Evolutionary conservation across 23 tunicate genomes (phyloP), one percentile per base, ranked within the genome.

Genomic region (Halocynthia roretzi): DNA sequence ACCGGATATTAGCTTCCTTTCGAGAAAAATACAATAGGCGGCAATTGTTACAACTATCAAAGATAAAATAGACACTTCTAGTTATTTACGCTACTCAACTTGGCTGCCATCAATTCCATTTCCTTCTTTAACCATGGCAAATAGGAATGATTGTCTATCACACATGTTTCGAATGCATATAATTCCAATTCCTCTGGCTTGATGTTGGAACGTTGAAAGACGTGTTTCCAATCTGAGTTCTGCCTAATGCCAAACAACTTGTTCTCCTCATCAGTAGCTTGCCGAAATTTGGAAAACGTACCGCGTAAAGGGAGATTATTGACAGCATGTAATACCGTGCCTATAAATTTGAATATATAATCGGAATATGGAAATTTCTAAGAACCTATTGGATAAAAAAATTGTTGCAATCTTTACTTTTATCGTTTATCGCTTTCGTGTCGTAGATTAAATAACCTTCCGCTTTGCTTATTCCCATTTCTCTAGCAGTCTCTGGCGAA

Each of bases 391-490:
- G 22, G 22, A 65, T 65, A 0, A 20, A 15, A 65, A 20, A 15
- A 9, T 15, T 65, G 70, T 9, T 65, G 70, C 48, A 65, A 10
- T 15, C 70, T n/a, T 14, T 14, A 15, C 63, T 58, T 58, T 15
- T 4, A 14, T 48, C 19, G 70, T 40, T 8, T 40, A 5, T 0
- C 70, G 70, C 19, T 65, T 65, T 15, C 70, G 44, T 11, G 2
- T 65, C 70, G 19, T 65, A 65, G 10, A 48, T 65, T 11, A 65
- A 15, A 15, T 65, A 65, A 9, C 48, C 70, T 11, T 40, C 5
- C n/a, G 31, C 2, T 65, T 40, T 48, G 31, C 70, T 11, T 48
- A 81, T 61, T 61, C 85, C 85, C 61, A 61, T 61, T 62, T 81
- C 79, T 10, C 14, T 61, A 18, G 71, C 71, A 52, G 60, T 53